Conservation (phyloP, 1,140 invertebrate genomes). For the Nylanderia fulva region DNA sequence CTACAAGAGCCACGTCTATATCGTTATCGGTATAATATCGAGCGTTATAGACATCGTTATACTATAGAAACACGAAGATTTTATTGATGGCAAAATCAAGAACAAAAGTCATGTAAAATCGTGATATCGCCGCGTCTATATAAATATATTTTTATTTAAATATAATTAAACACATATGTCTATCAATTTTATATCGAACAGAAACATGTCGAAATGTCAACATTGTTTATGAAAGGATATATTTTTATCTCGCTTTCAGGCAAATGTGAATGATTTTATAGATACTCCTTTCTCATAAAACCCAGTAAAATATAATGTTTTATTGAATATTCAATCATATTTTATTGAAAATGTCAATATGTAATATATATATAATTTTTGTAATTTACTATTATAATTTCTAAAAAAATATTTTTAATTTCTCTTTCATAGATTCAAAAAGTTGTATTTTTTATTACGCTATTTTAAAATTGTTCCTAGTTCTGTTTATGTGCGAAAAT, state of each 20-base stretch:
- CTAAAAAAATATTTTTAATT: background rate
- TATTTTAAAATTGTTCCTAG: background rate
- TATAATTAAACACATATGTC: no score
- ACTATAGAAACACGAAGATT: background rate
- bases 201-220: background rate
- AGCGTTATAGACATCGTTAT: slow-evolving; percentile 3
- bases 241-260: slow-evolving; percentile 9
- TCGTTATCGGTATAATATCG: slow-evolving; percentile 55
- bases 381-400: background rate
- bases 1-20: slow-evolving; percentile 28
- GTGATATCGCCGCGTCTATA: no score
- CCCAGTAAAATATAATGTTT: background rate
- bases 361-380: background rate
- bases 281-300: background rate
- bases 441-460: background rate
- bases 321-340: background rate
- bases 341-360: no score
- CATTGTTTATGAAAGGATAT: slow-evolving; percentile 3
- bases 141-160: background rate
- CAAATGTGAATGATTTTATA: no score
- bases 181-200: background rate
- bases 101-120: background rate
- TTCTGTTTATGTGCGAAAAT: background rate
- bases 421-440: background rate
- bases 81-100: background rate